Percentiles rank a stretch among this genome's conserved stretches.
Evolutionary conservation across 2,113 vertebrate genomes (phyloP).

Genomic region (Pollachius pollachius): DNA sequence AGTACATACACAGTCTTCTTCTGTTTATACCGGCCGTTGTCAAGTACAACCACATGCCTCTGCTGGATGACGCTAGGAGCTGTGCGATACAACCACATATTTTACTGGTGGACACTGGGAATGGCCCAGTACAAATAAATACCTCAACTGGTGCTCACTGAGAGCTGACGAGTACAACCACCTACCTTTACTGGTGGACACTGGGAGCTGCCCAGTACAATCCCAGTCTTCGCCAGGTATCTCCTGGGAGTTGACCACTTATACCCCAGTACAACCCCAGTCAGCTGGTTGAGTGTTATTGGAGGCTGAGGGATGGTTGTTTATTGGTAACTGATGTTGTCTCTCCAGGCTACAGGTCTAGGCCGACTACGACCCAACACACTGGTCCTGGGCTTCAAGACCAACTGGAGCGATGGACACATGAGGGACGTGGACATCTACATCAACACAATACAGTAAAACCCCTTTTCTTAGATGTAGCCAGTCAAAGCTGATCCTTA

Average conservation of each 20-base stretch:
- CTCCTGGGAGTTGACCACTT: not conserved
- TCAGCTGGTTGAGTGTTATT: not conserved
- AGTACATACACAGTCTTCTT: not conserved
- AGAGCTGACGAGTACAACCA: no score
- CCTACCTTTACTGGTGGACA: no score
- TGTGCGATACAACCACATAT: no score
- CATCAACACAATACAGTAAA: constrained; percentile 90
- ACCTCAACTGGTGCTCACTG: no score
- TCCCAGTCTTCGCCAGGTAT: not conserved
- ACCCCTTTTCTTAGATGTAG: constrained; percentile 13
- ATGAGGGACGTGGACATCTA: constrained; percentile 93
- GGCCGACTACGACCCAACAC: constrained; percentile 94
- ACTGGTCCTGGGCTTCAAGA: constrained; percentile 93
- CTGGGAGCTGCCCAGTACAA: not conserved
- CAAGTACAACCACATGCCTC: not conserved
- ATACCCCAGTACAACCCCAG: not conserved
- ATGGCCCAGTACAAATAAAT: no score
- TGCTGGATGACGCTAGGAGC: no score
- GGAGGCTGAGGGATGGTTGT: not conserved
- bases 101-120: no score
- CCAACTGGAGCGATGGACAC: constrained; percentile 88
- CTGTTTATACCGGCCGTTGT: not conserved
- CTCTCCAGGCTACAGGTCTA: constrained; percentile 84
- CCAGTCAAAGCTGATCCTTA: not conserved
- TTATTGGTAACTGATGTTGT: not conserved